Base-by-base conservation (phyloP, 2,113 vertebrate species). In the Trematocara marginatum region DNA sequence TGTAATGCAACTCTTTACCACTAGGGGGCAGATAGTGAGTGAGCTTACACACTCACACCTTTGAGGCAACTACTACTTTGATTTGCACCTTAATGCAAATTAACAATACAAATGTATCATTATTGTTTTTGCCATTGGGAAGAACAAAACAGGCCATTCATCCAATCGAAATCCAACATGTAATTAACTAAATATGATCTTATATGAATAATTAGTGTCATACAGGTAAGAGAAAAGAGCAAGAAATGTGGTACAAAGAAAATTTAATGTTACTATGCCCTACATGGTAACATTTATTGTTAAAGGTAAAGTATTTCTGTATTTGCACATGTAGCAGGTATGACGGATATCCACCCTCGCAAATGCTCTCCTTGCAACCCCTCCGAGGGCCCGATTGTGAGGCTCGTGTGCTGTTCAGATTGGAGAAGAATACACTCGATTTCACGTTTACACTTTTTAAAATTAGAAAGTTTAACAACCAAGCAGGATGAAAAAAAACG, bases 371-470 rank as follows among this genome's bases (percentile, higher is more conserved):
- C 29, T 61, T 6, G 8, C 15, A 34, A 61, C 29, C 57, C 57
- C 57, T 61, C 57, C 29, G 2, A 6, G 8, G 57, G 15, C 29
- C 29, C 15, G 34, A 34, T 34, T 34, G 29, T 61, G 57, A 61
- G 29, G 57, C 18, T 34, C 34, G 57, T 61, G 29, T 18, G 57
- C 29, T 61, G 16, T 6, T 61, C 57, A 35, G 88, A 90, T 56
- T 90, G 31, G 29, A 61, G 57, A 88, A 86, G 80, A 91, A 83
- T 57, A 6, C 54, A 42, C 81, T 79, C 1, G 1, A 86, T 80
- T 90, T 81, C 2, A 23, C 81, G 83, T 87, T 69, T 88, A 87
- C 79, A 9, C 80, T 71, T 79, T 79, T 79, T 86, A 86, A 52
- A 74, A 87, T 78, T 26, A 86, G 26, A 80, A 66, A 59, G 20